Evolutionary conservation across 2,888 invertebrate genomes (phyloP).

Genomic region (Drosophila pullipes): DNA sequence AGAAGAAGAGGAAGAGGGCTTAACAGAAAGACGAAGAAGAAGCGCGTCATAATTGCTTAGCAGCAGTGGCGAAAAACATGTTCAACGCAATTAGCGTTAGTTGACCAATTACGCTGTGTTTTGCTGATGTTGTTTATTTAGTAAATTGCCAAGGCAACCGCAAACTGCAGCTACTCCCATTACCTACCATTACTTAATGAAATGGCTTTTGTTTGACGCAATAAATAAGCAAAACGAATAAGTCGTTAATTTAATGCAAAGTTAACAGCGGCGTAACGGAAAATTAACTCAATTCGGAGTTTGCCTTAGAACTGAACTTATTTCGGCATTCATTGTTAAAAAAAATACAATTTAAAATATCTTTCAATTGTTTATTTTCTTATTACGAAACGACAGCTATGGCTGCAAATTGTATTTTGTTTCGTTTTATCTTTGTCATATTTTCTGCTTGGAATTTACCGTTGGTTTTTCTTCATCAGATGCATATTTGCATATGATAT

Average conservation of each 20-base stretch:
- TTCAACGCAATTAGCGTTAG: conserved; percentile 68
- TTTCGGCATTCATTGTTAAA: too few relatives aligned
- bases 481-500: conserved; percentile 17
- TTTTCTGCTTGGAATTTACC: conserved; percentile 38
- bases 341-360: too few relatives aligned
- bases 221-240: conserved; percentile 23
- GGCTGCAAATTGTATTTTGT: background rate
- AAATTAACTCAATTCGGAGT: background rate
- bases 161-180: conserved; percentile 10
- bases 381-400: too few relatives aligned
- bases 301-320: background rate
- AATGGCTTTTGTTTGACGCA: conserved; percentile 34
- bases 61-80: conserved; percentile 22
- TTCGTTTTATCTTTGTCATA: conserved; percentile 27
- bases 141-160: conserved; percentile 51
- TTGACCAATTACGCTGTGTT: conserved; percentile 61
- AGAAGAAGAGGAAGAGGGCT: background rate
- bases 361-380: too few relatives aligned
- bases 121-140: conserved; percentile 11
- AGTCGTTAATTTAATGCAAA: conserved; percentile 33
- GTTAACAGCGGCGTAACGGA: conserved; percentile 44
- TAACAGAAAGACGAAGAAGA: background rate
- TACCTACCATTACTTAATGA: background rate
- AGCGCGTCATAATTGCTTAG: conserved; percentile 28
- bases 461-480: conserved; percentile 2